phyloP scores from a whole-genome alignment of 2,888 invertebrate species.

The Scrobipalpa costella region DNA sequence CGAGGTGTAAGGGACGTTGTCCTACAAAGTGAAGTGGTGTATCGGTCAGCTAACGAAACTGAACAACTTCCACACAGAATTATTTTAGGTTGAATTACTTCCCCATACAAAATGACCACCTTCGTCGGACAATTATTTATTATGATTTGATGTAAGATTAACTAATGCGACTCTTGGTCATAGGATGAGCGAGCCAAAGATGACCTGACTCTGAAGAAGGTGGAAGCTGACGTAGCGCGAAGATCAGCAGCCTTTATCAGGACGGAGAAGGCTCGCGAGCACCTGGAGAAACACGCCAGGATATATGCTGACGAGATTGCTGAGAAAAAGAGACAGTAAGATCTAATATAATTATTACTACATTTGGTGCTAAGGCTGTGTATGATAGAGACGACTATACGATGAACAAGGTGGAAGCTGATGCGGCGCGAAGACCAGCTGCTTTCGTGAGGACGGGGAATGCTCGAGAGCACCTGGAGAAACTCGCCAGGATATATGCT shows the following conservation, averaged over 20 bases:
- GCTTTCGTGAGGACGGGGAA: constrained; percentile 60
- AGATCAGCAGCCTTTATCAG: constrained; percentile 55
- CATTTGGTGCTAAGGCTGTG: no score
- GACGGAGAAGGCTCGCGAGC: constrained; percentile 61
- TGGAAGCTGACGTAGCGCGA: constrained; percentile 63
- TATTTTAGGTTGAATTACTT: no score
- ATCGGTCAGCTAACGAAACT: no score
- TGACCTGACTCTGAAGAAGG: constrained; percentile 64
- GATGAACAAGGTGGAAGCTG: constrained; percentile 58
- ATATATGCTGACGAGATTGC: constrained; percentile 67
- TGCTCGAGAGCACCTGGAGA: constrained; percentile 64
- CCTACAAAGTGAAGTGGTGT: no score
- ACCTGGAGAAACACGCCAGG: constrained; percentile 56
- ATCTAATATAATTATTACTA: constrained; percentile 10
- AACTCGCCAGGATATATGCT: constrained; percentile 55
- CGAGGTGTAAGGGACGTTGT: no score
- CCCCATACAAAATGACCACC: no score
- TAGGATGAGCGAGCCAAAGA: constrained; percentile 70
- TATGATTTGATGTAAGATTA: no score
- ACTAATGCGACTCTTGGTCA: background rate
- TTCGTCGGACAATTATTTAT: no score
- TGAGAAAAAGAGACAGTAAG: constrained; percentile 65
- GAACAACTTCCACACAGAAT: no score
- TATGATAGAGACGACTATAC: background rate
- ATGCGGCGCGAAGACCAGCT: constrained; percentile 56